Conservation (phyloP, 2,113 vertebrate genomes). For the Microtus oregoni region DNA sequence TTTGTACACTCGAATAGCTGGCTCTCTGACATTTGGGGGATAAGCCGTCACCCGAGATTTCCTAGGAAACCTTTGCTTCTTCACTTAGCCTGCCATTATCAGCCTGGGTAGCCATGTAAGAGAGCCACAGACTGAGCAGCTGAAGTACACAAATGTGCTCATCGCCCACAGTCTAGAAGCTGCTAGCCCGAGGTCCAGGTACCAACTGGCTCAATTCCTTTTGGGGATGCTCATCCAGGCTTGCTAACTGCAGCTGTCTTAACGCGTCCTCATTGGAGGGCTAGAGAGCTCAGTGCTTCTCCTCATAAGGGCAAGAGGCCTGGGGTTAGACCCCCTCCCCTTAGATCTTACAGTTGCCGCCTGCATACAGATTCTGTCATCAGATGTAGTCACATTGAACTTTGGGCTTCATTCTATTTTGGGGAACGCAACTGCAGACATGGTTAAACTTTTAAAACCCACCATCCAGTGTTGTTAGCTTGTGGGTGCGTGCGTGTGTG, state of each 20-base stretch:
- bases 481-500: not conserved
- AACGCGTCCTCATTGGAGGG: not conserved
- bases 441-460: not conserved
- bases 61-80: not conserved
- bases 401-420: not conserved
- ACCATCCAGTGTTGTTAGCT: too few relatives aligned
- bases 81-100: not conserved
- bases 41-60: not conserved
- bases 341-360: not conserved
- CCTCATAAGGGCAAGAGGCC: not conserved
- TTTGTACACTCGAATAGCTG: fast-evolving
- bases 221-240: not conserved
- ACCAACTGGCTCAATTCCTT: fast-evolving
- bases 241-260: not conserved
- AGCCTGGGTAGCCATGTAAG: fast-evolving
- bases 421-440: not conserved
- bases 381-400: not conserved
- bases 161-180: not conserved
- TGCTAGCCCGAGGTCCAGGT: not conserved
- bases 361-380: not conserved
- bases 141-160: fast-evolving
- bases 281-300: not conserved
- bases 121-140: fast-evolving
- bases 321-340: too few relatives aligned
- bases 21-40: fast-evolving